Base-by-base conservation (phyloP, 2,888 invertebrate species). In the Myopa testacea region DNA sequence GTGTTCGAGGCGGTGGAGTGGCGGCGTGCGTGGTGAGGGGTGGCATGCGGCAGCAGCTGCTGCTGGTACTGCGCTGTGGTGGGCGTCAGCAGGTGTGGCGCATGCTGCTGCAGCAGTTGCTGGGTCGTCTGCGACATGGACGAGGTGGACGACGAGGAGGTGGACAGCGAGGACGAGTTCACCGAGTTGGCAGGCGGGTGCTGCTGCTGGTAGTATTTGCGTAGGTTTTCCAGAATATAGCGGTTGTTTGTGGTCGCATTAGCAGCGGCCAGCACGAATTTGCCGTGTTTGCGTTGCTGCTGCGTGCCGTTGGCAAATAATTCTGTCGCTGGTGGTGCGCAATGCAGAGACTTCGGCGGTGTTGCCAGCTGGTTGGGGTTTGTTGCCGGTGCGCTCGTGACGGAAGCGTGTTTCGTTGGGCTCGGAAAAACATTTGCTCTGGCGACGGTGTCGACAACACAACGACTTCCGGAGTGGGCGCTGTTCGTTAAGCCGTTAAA, bases 131-230 rank as follows among this genome's bases (percentile, higher is more conserved):
- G 87, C 75, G 87, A 86, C 83, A 87, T 81, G 79, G 87, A 87
- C 62, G 88, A 87, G 74, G 87, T 87, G 45, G 88, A 88, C 34
- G 88, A 87, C 14, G 88, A 88, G 4, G 87, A 86, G 70, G 87
- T 88, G 70, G 88, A 88, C 26, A 87, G 78, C 38, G 87, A 88
- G 12, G 87, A 85, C 19, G 87, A 87, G 81, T 87, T 86, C 62
- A 85, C 82, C 14, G 87, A 86, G 63, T 87, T 85, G 77, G 86
- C 84, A 72, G 87, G 85, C 72, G 84, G 83, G 78, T 84, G 84
- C 71, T 81, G 81, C 34, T 85, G 86, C 80, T 88, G 87, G 84
- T 88, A 88, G 84, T 87, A 87, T 85, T 88, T 88, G 79, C 87
- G 88, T 80, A 88, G 81, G 82, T 87, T 87, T 81, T 88, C 88